A percentile compares a stretch with the other conserved stretches of the same genome.
Conservation (phyloP, 2,797 vertebrate genomes). For the Hylomyscus alleni region DNA sequence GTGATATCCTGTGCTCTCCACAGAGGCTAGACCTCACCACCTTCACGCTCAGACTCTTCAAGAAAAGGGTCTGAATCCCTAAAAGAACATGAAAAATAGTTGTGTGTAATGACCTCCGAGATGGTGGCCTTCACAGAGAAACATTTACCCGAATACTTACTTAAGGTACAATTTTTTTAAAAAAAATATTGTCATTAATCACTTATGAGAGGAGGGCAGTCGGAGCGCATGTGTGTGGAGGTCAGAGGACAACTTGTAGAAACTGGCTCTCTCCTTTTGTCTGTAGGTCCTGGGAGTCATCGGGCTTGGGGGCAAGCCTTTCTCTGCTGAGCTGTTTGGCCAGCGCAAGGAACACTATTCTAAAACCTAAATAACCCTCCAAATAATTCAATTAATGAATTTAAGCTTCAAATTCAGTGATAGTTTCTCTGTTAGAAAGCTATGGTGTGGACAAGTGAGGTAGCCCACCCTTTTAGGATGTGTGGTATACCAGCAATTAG, state of each 20-base stretch:
- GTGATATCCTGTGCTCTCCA: no score
- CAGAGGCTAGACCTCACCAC: no score
- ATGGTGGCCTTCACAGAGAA: neutral
- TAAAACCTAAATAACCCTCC: neutral
- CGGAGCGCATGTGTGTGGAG: neutral
- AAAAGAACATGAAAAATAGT: neutral
- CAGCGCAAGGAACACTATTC: neutral
- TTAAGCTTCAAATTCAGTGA: neutral
- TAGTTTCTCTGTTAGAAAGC: neutral
- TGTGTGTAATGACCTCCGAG: neutral
- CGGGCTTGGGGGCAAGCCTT: neutral
- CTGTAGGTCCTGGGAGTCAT: neutral
- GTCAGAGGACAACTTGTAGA: neutral
- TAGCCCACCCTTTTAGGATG: neutral
- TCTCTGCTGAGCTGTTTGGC: neutral
- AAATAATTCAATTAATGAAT: neutral
- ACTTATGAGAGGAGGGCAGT: no score
- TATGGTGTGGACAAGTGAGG: neutral
- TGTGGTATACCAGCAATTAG: neutral
- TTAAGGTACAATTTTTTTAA: neutral
- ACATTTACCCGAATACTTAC: neutral
- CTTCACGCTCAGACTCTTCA: neutral
- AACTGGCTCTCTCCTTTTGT: neutral
- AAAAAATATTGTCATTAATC: neutral
- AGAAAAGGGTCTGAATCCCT: neutral